A percentile compares a stretch with the other conserved stretches of the same genome.
Evolutionary conservation across 2,797 vertebrate species (phyloP).

Genomic region (Oreortyx pictus): DNA sequence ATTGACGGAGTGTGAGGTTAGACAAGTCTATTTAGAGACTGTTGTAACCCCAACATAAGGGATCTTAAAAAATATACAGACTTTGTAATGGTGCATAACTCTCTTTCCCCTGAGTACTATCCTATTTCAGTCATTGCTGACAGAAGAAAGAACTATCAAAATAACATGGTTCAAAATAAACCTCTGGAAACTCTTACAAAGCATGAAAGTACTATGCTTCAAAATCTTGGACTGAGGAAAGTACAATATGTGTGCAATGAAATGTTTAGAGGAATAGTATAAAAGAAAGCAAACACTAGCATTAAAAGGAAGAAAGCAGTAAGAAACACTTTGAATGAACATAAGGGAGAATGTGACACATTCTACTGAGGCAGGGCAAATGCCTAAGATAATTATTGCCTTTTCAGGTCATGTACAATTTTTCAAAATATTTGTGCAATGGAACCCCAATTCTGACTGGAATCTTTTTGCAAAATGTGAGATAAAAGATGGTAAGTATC

Average conservation of each 20-base stretch:
- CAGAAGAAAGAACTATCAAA: conserved; percentile 38
- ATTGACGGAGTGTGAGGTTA: conserved; percentile 31
- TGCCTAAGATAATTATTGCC: too few species aligned
- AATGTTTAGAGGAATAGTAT: neutral
- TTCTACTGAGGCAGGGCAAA: neutral
- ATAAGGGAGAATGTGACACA: neutral
- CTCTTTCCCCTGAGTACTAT: neutral
- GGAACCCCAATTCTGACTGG: neutral
- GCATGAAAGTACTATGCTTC: neutral
- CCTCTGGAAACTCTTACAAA: neutral
- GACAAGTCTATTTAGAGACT: conserved; percentile 27
- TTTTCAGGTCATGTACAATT: neutral
- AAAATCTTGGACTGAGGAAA: neutral
- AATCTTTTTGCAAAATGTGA: neutral
- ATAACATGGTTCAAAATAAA: conserved; percentile 35
- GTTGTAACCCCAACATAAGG: neutral
- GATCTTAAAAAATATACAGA: conserved; percentile 2
- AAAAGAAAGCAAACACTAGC: neutral
- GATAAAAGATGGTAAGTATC: neutral
- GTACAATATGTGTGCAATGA: neutral
- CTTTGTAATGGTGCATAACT: neutral
- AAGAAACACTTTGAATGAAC: neutral
- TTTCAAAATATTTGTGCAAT: neutral
- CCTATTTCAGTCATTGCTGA: neutral
- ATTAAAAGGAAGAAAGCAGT: neutral